Conservation (phyloP, 2,113 vertebrate species). For the Rattus rattus region DNA sequence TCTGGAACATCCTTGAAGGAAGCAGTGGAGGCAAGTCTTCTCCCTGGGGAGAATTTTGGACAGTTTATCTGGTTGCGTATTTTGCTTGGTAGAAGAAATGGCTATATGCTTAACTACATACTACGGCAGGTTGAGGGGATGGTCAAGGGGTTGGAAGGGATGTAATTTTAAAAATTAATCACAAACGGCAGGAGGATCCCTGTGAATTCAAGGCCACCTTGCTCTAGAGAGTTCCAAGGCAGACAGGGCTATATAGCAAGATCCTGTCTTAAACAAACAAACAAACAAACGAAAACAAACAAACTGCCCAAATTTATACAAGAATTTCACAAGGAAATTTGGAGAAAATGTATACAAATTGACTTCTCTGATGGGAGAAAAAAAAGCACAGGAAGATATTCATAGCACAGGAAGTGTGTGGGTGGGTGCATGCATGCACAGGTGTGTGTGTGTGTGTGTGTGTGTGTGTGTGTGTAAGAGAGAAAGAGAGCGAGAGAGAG, state of each 20-base stretch:
- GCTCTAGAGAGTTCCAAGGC: not conserved
- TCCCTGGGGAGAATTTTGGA: not conserved
- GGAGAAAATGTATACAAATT: not conserved
- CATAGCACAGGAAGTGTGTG: not conserved
- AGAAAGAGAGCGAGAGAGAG: too few species aligned
- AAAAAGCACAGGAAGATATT: not conserved
- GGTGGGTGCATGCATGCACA: not conserved
- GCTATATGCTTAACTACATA: not conserved
- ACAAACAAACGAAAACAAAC: not conserved
- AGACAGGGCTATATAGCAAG: not conserved
- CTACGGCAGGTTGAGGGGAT: not conserved
- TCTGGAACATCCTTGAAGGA: not conserved
- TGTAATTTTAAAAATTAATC: not conserved
- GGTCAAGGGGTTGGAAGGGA: not conserved
- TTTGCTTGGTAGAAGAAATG: not conserved
- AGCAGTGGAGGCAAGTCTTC: not conserved
- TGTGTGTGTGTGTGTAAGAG: not conserved
- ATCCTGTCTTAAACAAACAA: not conserved
- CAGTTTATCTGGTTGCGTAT: not conserved
- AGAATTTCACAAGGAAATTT: not conserved
- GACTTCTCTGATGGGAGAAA: not conserved
- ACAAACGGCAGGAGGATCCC: not conserved
- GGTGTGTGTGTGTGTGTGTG: not conserved
- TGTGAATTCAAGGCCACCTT: not conserved
- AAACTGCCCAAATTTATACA: not conserved